Conservation (phyloP, 2,888 invertebrate genomes). For the Cynaeus angustus region DNA sequence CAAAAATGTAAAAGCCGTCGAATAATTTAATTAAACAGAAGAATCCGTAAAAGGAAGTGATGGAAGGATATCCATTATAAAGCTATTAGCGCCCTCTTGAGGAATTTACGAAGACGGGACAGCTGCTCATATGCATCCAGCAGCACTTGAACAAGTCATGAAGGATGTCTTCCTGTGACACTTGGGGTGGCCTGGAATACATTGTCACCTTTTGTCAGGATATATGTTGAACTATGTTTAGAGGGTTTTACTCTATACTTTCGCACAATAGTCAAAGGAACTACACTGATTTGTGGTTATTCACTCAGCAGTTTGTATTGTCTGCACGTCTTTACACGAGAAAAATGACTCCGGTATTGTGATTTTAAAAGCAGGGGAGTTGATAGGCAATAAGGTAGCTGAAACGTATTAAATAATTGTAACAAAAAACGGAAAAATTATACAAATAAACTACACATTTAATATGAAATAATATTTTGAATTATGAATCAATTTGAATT, state of each 20-base stretch:
- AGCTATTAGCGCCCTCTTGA: slow-evolving; percentile 59
- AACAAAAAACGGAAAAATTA: not conserved
- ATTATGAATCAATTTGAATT: not conserved
- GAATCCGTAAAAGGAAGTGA: slow-evolving; percentile 50
- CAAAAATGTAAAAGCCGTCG: slow-evolving; percentile 19
- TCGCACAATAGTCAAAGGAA: slow-evolving; percentile 50
- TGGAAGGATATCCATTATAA: slow-evolving; percentile 57
- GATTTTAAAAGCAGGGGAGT: slow-evolving; percentile 1
- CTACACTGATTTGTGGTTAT: slow-evolving; percentile 51
- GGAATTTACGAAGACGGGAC: slow-evolving; percentile 54
- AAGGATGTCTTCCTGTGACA: slow-evolving; percentile 55
- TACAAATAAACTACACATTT: no score
- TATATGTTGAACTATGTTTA: slow-evolving; percentile 48
- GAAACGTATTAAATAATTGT: not conserved
- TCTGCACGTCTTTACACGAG: slow-evolving; percentile 40
- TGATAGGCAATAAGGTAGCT: not conserved
- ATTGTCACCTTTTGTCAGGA: slow-evolving; percentile 52
- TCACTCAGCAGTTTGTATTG: slow-evolving; percentile 42
- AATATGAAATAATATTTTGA: no score
- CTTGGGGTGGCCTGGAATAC: slow-evolving; percentile 51
- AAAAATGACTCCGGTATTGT: slow-evolving; percentile 42
- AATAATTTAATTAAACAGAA: slow-evolving; percentile 52
- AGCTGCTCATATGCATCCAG: slow-evolving; percentile 45
- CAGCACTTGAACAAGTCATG: slow-evolving; percentile 51
- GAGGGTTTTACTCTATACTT: slow-evolving; percentile 47